phyloP scores from a whole-genome alignment of 2,113 vertebrate species.

The Ciconia boyciana region DNA sequence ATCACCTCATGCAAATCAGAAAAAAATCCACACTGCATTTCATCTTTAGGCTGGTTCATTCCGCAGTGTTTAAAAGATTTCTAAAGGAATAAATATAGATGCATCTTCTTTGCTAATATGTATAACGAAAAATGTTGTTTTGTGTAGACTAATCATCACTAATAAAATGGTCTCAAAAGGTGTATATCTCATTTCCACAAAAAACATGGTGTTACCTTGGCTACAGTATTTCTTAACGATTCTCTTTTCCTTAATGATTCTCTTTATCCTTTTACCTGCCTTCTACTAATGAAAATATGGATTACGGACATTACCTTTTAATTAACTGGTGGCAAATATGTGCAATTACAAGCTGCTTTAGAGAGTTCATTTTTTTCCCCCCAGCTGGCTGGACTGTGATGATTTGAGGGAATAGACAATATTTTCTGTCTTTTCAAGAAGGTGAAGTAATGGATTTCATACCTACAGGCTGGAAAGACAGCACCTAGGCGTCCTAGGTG shows the following conservation, averaged over 20 bases:
- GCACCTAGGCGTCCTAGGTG: not conserved
- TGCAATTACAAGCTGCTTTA: not conserved
- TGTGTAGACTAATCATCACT: not conserved
- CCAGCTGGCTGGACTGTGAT: not conserved
- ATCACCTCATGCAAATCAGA: not conserved
- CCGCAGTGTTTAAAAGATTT: not conserved
- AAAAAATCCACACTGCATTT: not conserved
- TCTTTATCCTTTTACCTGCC: not conserved
- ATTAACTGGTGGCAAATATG: slow-evolving; percentile 5
- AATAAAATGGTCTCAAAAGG: not conserved
- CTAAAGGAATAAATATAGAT: not conserved
- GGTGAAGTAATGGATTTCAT: not conserved
- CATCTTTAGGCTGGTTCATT: not conserved
- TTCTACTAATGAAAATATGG: not conserved
- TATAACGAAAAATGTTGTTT: not conserved
- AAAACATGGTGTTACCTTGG: not conserved
- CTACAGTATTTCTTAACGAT: not conserved
- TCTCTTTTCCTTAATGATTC: not conserved
- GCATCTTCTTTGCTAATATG: not conserved
- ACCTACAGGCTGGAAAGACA: not conserved
- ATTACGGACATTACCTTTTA: not conserved
- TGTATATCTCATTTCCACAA: not conserved
- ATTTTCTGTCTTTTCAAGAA: not conserved
- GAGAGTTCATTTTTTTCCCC: not conserved
- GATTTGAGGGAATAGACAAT: not conserved